Percentiles rank a stretch among this genome's conserved stretches.
phyloP scores from a whole-genome alignment of 2,113 vertebrate species.

The Dasyprocta punctata region DNA sequence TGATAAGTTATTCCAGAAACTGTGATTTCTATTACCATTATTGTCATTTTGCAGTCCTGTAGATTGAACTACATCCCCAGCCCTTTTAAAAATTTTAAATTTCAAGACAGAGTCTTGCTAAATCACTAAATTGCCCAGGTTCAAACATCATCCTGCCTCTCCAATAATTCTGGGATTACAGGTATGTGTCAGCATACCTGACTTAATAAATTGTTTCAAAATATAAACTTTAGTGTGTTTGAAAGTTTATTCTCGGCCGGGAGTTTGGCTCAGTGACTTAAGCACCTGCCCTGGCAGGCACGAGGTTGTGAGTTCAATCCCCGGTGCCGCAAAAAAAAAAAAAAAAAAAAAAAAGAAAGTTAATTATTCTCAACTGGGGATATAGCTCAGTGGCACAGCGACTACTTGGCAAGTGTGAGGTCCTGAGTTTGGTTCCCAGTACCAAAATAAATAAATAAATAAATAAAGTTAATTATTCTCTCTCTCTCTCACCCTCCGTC shows the following conservation, averaged over 20 bases:
- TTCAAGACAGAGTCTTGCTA: neutral
- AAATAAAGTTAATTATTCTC: conserved; percentile 18
- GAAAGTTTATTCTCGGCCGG: too few relatives aligned
- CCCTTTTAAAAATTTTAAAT: neutral
- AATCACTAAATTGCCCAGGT: neutral
- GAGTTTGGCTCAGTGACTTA: too few relatives aligned
- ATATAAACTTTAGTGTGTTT: neutral
- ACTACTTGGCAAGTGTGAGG: too few relatives aligned
- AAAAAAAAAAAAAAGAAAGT: too few relatives aligned
- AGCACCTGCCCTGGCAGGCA: too few relatives aligned
- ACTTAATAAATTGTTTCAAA: conserved; percentile 14
- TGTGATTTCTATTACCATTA: neutral
- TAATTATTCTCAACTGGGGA: too few relatives aligned
- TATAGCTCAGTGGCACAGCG: too few relatives aligned
- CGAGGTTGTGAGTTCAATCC: too few relatives aligned
- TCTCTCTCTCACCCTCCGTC: too few relatives aligned
- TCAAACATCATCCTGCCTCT: neutral
- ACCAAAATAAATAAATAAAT: too few relatives aligned
- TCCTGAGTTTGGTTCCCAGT: too few relatives aligned
- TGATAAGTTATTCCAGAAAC: conserved; percentile 16
- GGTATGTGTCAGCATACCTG: neutral
- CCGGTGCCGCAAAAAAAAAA: too few relatives aligned
- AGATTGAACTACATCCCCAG: neutral
- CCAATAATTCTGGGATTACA: neutral
- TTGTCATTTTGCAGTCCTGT: neutral